Base-by-base conservation (phyloP, 2,113 vertebrate species). In the Castor canadensis region DNA sequence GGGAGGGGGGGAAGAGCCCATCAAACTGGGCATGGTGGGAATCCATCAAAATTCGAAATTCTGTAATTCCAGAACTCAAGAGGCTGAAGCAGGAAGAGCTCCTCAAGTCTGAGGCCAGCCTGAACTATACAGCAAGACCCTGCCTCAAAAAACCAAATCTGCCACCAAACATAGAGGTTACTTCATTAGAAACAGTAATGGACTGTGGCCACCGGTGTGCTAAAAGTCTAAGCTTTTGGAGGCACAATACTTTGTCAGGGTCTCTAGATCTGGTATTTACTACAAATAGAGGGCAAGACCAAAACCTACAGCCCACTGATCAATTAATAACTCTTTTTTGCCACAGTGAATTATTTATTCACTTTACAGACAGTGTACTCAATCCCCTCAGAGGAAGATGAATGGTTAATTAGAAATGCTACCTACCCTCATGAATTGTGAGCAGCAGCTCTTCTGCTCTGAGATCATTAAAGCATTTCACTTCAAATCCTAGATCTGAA, bases 401-500 rank as follows among this genome's bases (percentile, higher is more conserved):
- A 77, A 80, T 43, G 9, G 38, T 81, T 11, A 17, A 13, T 43
- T 0, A 47, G 28, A 49, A 76, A 96, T 89, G 19, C 64, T 22
- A 97, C 98, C 66, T 98, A 99, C 99, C 99, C 96, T 99, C 96
- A 6, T 35, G n/a, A 94, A 99, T 98, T 83, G 72, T 98, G 20
- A 96, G 76, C 85, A 98, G 58, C 6, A 99, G 96, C 0, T 99
- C 99, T 30, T 95, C 97, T 77, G 97, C 96, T 97, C 96, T 99
- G 67, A 98, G 98, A 96, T 99, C 97, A 5, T 99, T 95, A 89
- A 98, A 99, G 77, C 91, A 43, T 83, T 93, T 98, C 87, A 99
- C 99, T 72, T 99, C 99, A 98, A 99, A 99, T 71, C 98, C 99
- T 69, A 99, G 98, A 0, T 98, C 98, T 47, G 64, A 40, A 95